These are phyloP conservation scores for Laticauda colubrina DNA, from an alignment of 2,113 vertebrate genomes.

Conservation along the genomic window DNA sequence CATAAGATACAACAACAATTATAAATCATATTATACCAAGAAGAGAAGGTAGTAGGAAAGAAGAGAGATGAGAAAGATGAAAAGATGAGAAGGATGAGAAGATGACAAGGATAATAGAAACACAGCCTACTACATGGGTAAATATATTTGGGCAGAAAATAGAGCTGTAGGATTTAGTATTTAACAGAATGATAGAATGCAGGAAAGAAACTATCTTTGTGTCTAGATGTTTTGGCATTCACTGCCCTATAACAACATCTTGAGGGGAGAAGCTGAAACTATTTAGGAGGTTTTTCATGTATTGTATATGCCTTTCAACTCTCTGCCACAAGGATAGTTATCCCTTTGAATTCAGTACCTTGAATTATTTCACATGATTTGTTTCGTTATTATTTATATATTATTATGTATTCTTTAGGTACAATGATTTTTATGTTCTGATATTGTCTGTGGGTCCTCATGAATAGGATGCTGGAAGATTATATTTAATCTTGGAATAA, in stretches of 20 bases:
- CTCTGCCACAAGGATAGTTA: background rate
- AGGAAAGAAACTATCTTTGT: background rate
- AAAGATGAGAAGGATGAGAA: background rate
- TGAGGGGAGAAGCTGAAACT: background rate
- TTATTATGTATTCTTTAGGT: background rate
- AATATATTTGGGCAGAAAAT: background rate
- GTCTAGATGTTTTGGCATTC: background rate
- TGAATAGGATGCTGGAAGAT: background rate
- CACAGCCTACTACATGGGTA: background rate
- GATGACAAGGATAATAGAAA: background rate
- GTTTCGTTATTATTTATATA: background rate
- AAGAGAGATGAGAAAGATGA: background rate
- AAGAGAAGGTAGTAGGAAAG: background rate
- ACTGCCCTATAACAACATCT: background rate
- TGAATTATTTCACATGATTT: background rate
- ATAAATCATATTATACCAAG: background rate
- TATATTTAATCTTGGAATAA: background rate
- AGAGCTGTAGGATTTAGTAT: background rate
- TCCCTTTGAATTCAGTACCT: background rate
- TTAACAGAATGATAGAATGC: background rate
- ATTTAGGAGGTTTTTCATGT: background rate
- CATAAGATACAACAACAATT: background rate
- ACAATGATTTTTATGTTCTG: background rate
- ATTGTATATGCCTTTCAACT: background rate
- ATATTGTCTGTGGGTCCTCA: background rate